phyloP scores from a whole-genome alignment of 2,888 invertebrate genomes.

The Corythucha ciliata region DNA sequence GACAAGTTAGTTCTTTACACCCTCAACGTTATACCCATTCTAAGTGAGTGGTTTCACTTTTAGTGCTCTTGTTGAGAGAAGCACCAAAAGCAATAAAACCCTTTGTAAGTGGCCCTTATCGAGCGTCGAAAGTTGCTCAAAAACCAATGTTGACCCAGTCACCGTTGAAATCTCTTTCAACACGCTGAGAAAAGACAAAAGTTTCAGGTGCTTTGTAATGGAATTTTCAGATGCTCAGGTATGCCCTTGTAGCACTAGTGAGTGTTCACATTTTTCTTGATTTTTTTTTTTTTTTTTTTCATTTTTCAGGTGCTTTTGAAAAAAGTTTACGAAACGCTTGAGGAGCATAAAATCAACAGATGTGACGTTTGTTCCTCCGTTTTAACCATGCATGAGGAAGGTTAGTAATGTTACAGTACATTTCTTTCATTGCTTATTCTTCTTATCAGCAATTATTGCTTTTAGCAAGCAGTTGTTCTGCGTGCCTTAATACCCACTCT shows the following conservation, averaged over 20 bases:
- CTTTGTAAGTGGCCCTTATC: constrained; percentile 47
- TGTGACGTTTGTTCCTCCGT: too few relatives aligned
- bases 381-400: too few relatives aligned
- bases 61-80: constrained; percentile 41
- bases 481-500: too few relatives aligned
- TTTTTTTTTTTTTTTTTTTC: background rate
- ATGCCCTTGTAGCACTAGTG: too few relatives aligned
- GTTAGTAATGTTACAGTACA: too few relatives aligned
- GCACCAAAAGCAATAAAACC: constrained; percentile 43
- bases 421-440: too few relatives aligned
- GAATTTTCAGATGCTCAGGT: constrained; percentile 50
- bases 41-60: background rate
- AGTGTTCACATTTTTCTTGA: too few relatives aligned
- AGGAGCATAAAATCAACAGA: too few relatives aligned
- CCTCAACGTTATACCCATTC: background rate
- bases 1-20: constrained; percentile 23
- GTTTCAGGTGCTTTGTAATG: constrained; percentile 49
- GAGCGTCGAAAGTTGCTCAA: constrained; percentile 47
- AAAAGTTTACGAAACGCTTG: too few relatives aligned
- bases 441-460: too few relatives aligned
- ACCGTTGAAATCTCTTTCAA: constrained; percentile 51
- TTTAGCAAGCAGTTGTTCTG: too few relatives aligned
- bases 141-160: constrained; percentile 36
- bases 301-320: too few relatives aligned
- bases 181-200: constrained; percentile 50